These are phyloP conservation scores for Wiebesia pumilae DNA, from an alignment of 1,140 invertebrate species.

Conservation along the genomic window DNA sequence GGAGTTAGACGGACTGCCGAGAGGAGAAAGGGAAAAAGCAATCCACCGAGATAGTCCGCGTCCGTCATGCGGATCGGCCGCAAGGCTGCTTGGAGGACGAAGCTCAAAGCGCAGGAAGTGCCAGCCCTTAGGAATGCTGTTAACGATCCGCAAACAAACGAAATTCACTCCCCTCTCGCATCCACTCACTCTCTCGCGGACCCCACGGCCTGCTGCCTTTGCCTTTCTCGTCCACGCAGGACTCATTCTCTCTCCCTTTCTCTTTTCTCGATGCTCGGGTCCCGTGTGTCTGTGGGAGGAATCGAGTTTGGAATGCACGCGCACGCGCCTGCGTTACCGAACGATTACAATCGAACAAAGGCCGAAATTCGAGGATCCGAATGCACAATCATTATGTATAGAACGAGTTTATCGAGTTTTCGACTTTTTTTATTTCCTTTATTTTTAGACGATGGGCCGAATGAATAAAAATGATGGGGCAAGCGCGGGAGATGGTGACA, in stretches of 20 bases:
- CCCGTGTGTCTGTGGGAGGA: conserved; percentile 54
- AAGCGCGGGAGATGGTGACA: neutral
- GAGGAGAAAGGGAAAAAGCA: neutral
- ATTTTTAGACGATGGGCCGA: neutral
- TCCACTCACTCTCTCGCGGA: conserved; percentile 10
- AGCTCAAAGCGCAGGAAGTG: conserved; percentile 49
- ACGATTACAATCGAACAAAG: conserved; percentile 52
- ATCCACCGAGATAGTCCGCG: conserved; percentile 30
- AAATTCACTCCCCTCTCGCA: conserved; percentile 54
- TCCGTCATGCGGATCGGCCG: conserved; percentile 46
- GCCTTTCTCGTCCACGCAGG: conserved; percentile 34
- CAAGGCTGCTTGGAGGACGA: conserved; percentile 60
- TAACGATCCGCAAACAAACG: conserved; percentile 59
- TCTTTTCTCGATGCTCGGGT: neutral
- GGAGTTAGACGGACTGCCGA: neutral
- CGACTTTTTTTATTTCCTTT: neutral
- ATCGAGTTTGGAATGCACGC: conserved; percentile 40
- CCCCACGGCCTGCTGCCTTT: conserved; percentile 17
- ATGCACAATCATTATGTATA: conserved; percentile 42
- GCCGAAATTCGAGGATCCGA: conserved; percentile 40
- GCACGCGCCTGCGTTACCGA: conserved; percentile 40
- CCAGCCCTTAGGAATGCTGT: conserved; percentile 57
- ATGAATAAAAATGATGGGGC: neutral
- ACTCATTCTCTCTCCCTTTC: conserved; percentile 26
- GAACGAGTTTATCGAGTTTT: conserved; percentile 49